Conservation (phyloP, 2,113 vertebrate species). For the Bos taurus region DNA sequence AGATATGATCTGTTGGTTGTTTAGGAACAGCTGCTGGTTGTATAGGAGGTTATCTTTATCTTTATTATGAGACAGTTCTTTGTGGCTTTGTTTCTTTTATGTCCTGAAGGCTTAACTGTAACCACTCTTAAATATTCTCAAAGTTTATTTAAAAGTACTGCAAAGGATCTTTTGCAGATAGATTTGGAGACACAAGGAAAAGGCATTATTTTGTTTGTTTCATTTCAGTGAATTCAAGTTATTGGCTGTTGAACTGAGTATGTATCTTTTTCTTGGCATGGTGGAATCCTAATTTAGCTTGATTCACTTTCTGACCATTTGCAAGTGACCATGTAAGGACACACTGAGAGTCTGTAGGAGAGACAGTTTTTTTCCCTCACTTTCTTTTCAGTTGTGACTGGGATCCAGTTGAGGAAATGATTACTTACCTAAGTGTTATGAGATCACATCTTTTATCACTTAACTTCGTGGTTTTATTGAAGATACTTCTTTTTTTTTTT, state of each 20-base stretch:
- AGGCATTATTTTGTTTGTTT: not conserved
- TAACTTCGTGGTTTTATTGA: not conserved
- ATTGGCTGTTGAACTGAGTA: not conserved
- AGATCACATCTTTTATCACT: not conserved
- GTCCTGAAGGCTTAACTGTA: not conserved
- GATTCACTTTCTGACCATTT: not conserved
- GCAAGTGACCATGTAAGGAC: not conserved
- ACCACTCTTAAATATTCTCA: not conserved
- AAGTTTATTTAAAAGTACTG: conserved; percentile 4
- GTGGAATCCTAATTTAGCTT: conserved; percentile 7
- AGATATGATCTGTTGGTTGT: not conserved
- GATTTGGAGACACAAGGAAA: not conserved
- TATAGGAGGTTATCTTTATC: not conserved
- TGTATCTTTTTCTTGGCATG: not conserved
- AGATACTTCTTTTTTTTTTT: not conserved
- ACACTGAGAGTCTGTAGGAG: not conserved
- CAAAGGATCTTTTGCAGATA: not conserved
- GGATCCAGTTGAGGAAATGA: not conserved
- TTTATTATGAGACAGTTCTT: not conserved
- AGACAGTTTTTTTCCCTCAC: not conserved
- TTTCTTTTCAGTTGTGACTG: not conserved
- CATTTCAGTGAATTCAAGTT: not conserved
- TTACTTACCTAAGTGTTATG: not conserved
- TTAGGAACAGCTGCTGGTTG: not conserved
- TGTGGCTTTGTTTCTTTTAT: not conserved